A percentile compares a stretch with the other conserved stretches of the same genome.
Evolutionary conservation across 2,113 vertebrate genomes (phyloP).

Genomic region (Atractosteus spatula): DNA sequence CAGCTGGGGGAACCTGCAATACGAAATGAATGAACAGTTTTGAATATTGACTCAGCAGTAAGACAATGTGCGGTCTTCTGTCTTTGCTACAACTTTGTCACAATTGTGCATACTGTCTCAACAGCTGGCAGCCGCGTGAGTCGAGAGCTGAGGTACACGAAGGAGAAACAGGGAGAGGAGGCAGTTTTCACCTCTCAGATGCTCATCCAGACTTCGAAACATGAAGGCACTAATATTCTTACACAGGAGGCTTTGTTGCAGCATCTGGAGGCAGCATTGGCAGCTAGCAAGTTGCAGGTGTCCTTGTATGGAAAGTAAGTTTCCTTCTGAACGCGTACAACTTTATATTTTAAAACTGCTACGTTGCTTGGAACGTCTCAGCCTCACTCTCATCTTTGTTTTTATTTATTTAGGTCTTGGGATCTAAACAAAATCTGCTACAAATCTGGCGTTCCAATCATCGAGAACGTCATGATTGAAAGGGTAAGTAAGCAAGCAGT

Average conservation of each 20-base stretch:
- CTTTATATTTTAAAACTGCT: background rate
- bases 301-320: conserved; percentile 98
- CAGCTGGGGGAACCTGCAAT: background rate
- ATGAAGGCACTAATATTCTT: conserved; percentile 82
- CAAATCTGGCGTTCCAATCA: conserved; percentile 95
- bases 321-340: background rate
- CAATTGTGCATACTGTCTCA: conserved; percentile 20
- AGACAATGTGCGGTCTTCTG: conserved; percentile 1
- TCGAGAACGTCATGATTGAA: conserved; percentile 97
- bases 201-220: conserved; percentile 92
- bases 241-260: conserved; percentile 86
- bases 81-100: conserved; percentile 5
- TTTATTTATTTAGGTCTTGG: conserved; percentile 78
- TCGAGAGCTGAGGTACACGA: conserved; percentile 92
- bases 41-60: background rate
- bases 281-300: conserved; percentile 94
- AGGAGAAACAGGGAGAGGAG: conserved; percentile 95
- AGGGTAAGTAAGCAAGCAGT: conserved; percentile 69
- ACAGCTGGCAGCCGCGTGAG: conserved; percentile 91
- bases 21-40: background rate
- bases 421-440: conserved; percentile 99
- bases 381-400: background rate
- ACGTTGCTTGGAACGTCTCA: background rate
- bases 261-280: conserved; percentile 88
- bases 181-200: conserved; percentile 92